Evolutionary conservation across 2,113 vertebrate species (phyloP), one percentile per base, ranked within the genome.

Genomic region (Neomonachus schauinslandi): DNA sequence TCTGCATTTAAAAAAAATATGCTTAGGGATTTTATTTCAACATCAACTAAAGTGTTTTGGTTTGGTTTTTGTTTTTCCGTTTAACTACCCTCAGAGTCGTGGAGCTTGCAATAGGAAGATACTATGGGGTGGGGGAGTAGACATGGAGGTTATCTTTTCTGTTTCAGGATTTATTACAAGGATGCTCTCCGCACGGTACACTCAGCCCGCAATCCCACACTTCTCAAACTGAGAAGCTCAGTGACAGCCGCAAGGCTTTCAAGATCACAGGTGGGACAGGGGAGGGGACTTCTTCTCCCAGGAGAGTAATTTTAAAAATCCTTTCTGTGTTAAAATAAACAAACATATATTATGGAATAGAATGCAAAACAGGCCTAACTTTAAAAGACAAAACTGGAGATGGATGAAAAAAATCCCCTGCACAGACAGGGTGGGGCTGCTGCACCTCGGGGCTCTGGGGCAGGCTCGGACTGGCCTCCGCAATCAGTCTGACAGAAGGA

Each of bases 311-410:
- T 92, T 91, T 80, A 65, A 89, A 46, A 39, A 36, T 28, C 71
- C 55, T 39, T 65, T 63, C 28, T n/a, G 21, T 63, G 65, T 65
- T 89, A 89, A 90, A 94, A 65, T 46, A 85, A 65, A 83, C 49
- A 39, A n/a, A 89, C 85, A 67, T 46, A 4, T 24, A 63, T 76
- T 13, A 61, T 4, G n/a, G 81, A 22, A 84, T 26, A 74, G 28
- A 84, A 65, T 84, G 28, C 82, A 91, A 79, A 93, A 59, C 2
- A 96, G n/a, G 33, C 15, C 21, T 57, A 21, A 63, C 74, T 96
- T 55, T 72, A 49, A 61, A 93, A 97, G 79, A 59, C 14, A 82
- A 53, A 85, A 80, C 42, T 57, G 51, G 15, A 79, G 39, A 84
- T 31, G 36, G 77, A 39, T 36, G 28, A 95, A 87, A 49, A 49